phyloP scores from a whole-genome alignment of 2,797 vertebrate genomes.

The Discoglossus pictus region DNA sequence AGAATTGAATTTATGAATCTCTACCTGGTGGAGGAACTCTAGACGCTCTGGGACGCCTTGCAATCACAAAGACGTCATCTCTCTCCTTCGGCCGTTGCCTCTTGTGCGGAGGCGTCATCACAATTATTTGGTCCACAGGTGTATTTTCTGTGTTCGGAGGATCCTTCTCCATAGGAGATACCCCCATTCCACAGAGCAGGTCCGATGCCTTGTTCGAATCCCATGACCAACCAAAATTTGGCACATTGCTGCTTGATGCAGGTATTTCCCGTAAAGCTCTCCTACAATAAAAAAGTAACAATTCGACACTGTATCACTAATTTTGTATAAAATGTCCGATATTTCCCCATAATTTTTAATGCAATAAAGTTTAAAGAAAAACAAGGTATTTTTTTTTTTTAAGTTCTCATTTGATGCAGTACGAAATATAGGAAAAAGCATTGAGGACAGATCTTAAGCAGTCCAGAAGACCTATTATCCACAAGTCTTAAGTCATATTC shows the following conservation, averaged over 20 bases:
- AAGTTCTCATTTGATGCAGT: too few species aligned
- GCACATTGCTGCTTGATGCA: constrained; percentile 66
- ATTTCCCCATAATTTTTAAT: too few species aligned
- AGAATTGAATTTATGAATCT: too few species aligned
- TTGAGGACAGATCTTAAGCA: too few species aligned
- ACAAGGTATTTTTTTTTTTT: too few species aligned
- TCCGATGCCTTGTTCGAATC: constrained; percentile 67
- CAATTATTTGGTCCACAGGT: constrained; percentile 73
- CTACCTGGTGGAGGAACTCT: constrained; percentile 67
- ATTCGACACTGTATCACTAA: too few species aligned
- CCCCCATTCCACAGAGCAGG: constrained; percentile 62
- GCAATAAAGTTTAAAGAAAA: too few species aligned
- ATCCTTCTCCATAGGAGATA: constrained; percentile 66
- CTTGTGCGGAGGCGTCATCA: constrained; percentile 73
- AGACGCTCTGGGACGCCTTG: constrained; percentile 71
- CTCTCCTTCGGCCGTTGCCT: constrained; percentile 74
- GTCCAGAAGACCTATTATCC: too few species aligned
- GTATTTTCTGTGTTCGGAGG: constrained; percentile 77
- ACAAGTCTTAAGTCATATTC: too few species aligned
- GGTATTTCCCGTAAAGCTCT: constrained; percentile 81
- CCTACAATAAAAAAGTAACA: constrained; percentile 49
- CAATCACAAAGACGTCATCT: constrained; percentile 75
- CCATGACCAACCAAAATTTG: constrained; percentile 69
- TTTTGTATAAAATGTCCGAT: too few species aligned
- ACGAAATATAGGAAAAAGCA: too few species aligned